These are phyloP conservation scores for Tapirus terrestris DNA, from an alignment of 2,113 vertebrate genomes.

Conservation along the genomic window DNA sequence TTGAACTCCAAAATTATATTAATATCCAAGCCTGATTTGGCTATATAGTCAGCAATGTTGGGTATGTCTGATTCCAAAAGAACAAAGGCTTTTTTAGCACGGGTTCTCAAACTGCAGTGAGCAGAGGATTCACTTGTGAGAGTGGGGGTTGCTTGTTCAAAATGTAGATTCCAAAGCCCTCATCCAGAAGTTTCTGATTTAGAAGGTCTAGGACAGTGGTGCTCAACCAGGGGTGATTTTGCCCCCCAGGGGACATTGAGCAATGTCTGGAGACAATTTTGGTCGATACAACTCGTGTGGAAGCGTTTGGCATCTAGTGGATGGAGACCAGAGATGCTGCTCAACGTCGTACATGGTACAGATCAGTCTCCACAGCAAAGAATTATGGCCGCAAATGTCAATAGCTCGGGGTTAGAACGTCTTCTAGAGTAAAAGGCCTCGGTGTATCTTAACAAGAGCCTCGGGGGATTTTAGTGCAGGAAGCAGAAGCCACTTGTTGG, in stretches of 20 bases:
- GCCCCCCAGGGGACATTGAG: too few relatives aligned
- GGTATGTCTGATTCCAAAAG: neutral
- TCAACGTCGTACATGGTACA: rapidly evolving
- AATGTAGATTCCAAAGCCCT: neutral
- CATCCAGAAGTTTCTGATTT: neutral
- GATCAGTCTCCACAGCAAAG: neutral
- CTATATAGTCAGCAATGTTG: neutral
- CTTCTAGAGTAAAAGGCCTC: neutral
- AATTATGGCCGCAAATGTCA: neutral
- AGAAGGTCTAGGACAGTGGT: neutral
- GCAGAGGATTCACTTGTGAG: neutral
- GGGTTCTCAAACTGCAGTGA: neutral
- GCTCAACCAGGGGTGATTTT: neutral
- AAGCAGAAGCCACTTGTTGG: neutral
- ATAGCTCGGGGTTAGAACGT: neutral
- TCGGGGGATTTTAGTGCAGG: rapidly evolving
- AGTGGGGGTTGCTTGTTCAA: neutral
- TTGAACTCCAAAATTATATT: too few relatives aligned
- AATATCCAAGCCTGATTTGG: neutral
- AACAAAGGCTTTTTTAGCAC: neutral
- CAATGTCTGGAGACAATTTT: neutral
- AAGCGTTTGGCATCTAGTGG: neutral
- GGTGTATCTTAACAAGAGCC: neutral
- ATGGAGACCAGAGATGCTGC: neutral
- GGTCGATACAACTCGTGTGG: neutral